These are phyloP conservation scores for Eumaeus atala DNA, from an alignment of 1,140 invertebrate genomes.

Conservation along the genomic window DNA sequence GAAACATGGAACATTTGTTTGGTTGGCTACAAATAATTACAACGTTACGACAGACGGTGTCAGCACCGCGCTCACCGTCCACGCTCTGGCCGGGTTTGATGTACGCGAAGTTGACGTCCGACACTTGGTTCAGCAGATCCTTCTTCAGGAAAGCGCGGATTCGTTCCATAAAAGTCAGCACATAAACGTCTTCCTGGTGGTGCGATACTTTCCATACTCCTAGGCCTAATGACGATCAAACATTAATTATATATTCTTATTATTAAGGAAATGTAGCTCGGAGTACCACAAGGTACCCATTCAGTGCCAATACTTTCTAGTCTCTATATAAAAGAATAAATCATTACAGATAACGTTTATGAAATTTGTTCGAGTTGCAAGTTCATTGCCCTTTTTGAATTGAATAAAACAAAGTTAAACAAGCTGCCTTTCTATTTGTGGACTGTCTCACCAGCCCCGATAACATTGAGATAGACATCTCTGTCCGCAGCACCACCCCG, in stretches of 20 bases:
- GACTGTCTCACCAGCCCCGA: constrained; percentile 33
- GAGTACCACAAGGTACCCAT: no score
- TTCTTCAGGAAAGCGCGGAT: constrained; percentile 37
- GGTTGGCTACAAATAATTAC: no score
- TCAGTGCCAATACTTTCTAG: no score
- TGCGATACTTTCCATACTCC: constrained; percentile 65
- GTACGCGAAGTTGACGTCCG: constrained; percentile 65
- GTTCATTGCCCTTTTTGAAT: no score
- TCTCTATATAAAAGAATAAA: no score
- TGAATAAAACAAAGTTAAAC: no score
- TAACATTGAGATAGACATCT: constrained; percentile 37
- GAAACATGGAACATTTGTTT: no score
- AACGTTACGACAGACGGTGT: no score
- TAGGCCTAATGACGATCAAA: constrained; percentile 39
- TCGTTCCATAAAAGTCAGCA: constrained; percentile 55
- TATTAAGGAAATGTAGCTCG: no score
- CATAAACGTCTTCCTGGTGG: constrained; percentile 61
- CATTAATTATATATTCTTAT: no score
- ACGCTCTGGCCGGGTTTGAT: constrained; percentile 27
- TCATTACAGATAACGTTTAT: not conserved
- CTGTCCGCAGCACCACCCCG: not conserved
- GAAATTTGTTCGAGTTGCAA: no score
- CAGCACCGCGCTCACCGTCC: constrained; percentile 11
- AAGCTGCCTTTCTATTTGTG: no score
- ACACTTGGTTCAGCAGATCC: constrained; percentile 40